Percentiles rank a stretch among this genome's conserved stretches.
These are phyloP conservation scores for Larimichthys polyactis DNA, from an alignment of 2,113 vertebrate species.

Conservation along the genomic window DNA sequence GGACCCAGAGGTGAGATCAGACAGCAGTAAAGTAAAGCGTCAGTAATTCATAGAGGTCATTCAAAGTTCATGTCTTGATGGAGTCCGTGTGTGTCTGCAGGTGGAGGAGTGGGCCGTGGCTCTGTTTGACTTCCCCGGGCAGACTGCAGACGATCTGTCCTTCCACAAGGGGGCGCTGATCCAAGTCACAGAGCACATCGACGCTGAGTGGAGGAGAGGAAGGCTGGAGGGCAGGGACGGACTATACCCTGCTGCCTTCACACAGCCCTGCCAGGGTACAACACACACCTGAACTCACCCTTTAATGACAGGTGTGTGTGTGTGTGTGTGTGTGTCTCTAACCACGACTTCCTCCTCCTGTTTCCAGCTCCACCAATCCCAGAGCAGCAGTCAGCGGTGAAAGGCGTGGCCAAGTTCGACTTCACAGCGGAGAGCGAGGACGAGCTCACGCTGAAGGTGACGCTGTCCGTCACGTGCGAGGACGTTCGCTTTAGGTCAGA, in stretches of 20 bases:
- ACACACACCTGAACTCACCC: conserved; percentile 5
- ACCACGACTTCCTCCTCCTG: not conserved
- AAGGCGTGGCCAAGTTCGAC: conserved; percentile 88
- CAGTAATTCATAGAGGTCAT: too few relatives aligned
- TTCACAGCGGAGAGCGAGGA: conserved; percentile 91
- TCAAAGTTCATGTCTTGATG: too few relatives aligned
- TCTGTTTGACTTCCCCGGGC: conserved; percentile 90
- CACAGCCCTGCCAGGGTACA: conserved; percentile 86
- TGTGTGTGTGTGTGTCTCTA: not conserved
- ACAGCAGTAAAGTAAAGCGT: too few relatives aligned
- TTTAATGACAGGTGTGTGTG: too few relatives aligned
- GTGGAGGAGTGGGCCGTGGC: conserved; percentile 88
- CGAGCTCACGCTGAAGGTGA: conserved; percentile 93
- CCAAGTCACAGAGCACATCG: conserved; percentile 84
- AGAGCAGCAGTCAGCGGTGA: conserved; percentile 62
- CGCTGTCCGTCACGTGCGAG: conserved; percentile 14
- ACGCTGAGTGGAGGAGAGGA: conserved; percentile 90
- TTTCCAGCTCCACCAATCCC: conserved; percentile 69
- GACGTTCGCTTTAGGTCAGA: not conserved
- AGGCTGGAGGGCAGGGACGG: conserved; percentile 88
- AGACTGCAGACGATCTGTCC: conserved; percentile 90
- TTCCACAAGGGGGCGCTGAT: conserved; percentile 92
- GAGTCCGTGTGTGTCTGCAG: not conserved
- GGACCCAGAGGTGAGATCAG: conserved; percentile 36
- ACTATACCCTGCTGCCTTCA: conserved; percentile 90